These are phyloP conservation scores for Morus bassanus DNA, from an alignment of 2,797 vertebrate genomes.

Conservation along the genomic window DNA sequence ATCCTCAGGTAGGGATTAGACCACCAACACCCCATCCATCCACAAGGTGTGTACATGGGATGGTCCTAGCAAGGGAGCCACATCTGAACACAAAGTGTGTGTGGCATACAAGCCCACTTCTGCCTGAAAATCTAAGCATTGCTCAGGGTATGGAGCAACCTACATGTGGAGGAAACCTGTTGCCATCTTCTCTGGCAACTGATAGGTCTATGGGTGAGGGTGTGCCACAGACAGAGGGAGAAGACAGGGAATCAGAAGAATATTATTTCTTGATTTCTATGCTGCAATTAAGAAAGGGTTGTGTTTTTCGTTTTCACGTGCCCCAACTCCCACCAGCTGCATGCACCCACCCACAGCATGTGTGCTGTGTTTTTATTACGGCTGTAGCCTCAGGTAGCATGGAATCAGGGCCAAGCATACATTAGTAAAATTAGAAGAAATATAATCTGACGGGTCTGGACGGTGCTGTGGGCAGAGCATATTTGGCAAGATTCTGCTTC, in stretches of 20 bases:
- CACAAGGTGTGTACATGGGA: not conserved
- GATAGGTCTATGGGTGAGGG: not conserved
- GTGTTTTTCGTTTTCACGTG: slow-evolving; percentile 34
- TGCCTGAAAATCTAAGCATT: not conserved
- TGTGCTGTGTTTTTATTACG: slow-evolving; percentile 42
- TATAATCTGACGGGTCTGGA: slow-evolving; percentile 71
- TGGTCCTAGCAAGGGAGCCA: not conserved
- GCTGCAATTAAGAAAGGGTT: not conserved
- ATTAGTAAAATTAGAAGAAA: slow-evolving; percentile 69
- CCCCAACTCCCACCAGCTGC: slow-evolving; percentile 56
- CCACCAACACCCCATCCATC: not conserved
- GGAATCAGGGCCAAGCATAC: slow-evolving; percentile 65
- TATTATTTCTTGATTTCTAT: slow-evolving; percentile 6
- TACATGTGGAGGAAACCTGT: accelerated
- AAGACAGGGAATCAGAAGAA: not conserved
- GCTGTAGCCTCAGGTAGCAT: slow-evolving; percentile 61
- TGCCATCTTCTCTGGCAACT: not conserved
- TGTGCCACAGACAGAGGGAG: not conserved
- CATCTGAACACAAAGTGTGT: not conserved
- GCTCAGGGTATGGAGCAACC: not conserved
- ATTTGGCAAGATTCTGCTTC: slow-evolving; percentile 66
- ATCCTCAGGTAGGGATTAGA: not conserved
- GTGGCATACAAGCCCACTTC: not conserved
- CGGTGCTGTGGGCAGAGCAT: slow-evolving; percentile 65
- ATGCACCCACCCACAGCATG: slow-evolving; percentile 34